Conservation (phyloP, 1,140 invertebrate species). For the Melipona quadrifasciata region DNA sequence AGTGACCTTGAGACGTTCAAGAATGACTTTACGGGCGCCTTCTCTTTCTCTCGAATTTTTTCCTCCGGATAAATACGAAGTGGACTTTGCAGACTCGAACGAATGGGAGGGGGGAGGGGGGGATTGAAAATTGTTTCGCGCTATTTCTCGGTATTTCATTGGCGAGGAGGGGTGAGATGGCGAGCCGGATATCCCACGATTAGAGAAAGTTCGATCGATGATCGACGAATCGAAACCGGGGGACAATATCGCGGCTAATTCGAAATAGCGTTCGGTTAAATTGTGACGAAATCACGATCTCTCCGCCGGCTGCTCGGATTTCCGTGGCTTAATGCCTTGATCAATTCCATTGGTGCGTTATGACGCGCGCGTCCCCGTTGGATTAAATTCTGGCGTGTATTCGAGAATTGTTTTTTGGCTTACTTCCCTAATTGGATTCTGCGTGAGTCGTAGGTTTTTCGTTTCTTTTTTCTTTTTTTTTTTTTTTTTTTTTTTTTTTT, state of each 20-base stretch:
- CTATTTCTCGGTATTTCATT: not conserved
- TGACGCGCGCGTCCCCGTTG: not conserved
- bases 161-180: not conserved
- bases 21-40: not conserved
- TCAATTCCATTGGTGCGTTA: conserved; percentile 16
- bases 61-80: not conserved
- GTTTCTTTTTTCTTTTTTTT: not conserved
- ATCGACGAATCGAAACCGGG: not conserved
- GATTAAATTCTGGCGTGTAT: conserved; percentile 21
- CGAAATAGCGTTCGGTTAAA: not conserved
- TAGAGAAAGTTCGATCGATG: not conserved
- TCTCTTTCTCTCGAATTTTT: not conserved
- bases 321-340: conserved; percentile 7
- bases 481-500: not conserved
- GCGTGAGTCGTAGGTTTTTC: not conserved
- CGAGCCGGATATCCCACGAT: not conserved
- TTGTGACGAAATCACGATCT: not conserved
- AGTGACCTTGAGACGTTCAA: not conserved
- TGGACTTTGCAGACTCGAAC: not conserved
- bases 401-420: conserved; percentile 41
- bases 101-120: too few species aligned
- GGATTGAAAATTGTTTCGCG: not conserved
- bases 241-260: not conserved
- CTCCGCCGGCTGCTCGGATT: not conserved
- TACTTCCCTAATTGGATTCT: conserved; percentile 39